Conservation (phyloP, 2,888 invertebrate genomes). For the Artemia sinica region DNA sequence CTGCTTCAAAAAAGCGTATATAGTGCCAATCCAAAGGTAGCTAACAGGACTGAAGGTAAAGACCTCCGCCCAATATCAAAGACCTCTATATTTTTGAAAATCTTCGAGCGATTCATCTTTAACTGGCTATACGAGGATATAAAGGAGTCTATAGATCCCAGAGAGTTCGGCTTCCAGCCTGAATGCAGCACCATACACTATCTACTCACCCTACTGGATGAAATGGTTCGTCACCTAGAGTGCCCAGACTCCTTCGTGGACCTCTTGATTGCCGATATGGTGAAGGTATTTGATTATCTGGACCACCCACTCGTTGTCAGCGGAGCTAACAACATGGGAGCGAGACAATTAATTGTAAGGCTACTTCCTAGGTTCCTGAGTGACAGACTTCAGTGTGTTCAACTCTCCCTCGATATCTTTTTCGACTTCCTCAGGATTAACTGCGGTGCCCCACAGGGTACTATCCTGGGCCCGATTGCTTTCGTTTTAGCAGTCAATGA, state of each 20-base stretch:
- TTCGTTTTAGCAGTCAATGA: not conserved
- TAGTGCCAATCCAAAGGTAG: too few relatives aligned
- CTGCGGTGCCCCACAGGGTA: too few relatives aligned
- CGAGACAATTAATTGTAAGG: not conserved
- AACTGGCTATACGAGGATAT: not conserved
- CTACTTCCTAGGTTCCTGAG: not conserved
- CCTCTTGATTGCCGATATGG: too few relatives aligned
- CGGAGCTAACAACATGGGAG: conserved; percentile 12
- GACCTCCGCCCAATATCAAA: conserved; percentile 2
- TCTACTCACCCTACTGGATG: not conserved
- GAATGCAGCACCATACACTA: conserved; percentile 3
- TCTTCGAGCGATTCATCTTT: too few relatives aligned
- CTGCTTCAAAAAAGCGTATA: conserved; percentile 12
- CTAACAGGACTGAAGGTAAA: not conserved
- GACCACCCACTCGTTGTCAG: too few relatives aligned
- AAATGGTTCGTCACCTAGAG: not conserved
- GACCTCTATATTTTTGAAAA: conserved; percentile 2
- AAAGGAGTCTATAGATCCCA: not conserved
- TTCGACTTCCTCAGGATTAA: too few relatives aligned
- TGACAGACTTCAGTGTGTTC: not conserved
- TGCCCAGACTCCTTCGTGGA: not conserved
- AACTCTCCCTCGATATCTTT: too few relatives aligned
- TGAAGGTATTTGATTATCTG: too few relatives aligned
- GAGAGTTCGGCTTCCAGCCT: not conserved
- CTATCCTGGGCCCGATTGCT: not conserved